phyloP scores from a whole-genome alignment of 2,113 vertebrate species.

The Lota lota region DNA sequence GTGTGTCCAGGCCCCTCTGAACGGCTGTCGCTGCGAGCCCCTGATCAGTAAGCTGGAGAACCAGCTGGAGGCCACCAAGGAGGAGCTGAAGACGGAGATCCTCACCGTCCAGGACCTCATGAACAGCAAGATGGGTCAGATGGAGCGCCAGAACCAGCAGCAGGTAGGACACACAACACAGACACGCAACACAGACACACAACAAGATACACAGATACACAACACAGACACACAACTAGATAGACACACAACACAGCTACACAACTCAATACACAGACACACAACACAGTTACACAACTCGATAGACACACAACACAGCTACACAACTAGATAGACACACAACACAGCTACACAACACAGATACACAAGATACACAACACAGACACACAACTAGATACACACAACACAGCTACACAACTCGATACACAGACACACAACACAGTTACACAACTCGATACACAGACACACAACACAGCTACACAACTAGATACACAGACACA shows the following conservation, averaged over 20 bases:
- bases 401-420: too few species aligned
- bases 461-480: neutral
- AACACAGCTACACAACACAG: too few species aligned
- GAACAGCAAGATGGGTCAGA: constrained; percentile 89
- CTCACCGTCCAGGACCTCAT: constrained; percentile 87
- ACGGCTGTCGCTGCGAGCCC: constrained; percentile 94
- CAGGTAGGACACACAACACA: constrained; percentile 70
- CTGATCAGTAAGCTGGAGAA: constrained; percentile 94
- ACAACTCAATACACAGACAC: neutral
- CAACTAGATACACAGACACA: neutral
- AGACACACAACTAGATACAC: too few species aligned
- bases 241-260: neutral
- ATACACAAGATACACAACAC: neutral
- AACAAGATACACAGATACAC: neutral
- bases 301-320: too few species aligned
- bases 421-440: neutral
- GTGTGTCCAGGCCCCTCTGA: constrained; percentile 83
- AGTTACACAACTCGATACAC: too few species aligned
- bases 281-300: neutral
- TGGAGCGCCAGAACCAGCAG: constrained; percentile 86
- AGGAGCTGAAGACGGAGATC: constrained; percentile 93
- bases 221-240: neutral
- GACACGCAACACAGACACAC: neutral
- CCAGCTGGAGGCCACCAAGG: constrained; percentile 91
- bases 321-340: neutral